Evolutionary conservation across 2,797 vertebrate genomes (phyloP).

Genomic region (Phataginus tricuspis): DNA sequence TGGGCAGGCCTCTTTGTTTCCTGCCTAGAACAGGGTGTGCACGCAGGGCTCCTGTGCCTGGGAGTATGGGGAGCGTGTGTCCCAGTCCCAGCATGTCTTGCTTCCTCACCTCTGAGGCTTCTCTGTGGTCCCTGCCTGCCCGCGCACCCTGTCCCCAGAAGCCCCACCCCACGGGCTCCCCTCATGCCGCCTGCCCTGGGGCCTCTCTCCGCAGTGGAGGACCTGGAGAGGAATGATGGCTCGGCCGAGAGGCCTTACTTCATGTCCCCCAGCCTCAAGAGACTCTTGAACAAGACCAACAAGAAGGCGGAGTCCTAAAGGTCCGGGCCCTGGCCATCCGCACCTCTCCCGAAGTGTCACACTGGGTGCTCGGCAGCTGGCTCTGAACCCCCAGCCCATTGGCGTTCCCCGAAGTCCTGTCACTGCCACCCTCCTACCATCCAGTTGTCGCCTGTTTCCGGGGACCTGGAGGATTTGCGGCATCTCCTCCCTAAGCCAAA

Average conservation of each 20-base stretch:
- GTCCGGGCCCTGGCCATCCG: background rate
- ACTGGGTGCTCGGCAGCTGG: background rate
- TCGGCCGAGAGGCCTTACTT: constrained; percentile 93
- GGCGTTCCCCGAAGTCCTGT: constrained; percentile 1
- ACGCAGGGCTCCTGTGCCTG: background rate
- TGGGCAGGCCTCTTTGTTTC: no score
- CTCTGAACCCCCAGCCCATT: background rate
- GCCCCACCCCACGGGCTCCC: background rate
- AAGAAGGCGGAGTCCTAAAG: constrained; percentile 72
- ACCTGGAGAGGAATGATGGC: constrained; percentile 95
- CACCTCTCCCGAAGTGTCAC: background rate
- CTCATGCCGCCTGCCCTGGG: constrained; percentile 63
- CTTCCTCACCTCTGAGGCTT: constrained; percentile 67
- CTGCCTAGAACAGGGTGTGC: background rate
- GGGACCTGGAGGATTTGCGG: background rate
- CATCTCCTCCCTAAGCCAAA: background rate
- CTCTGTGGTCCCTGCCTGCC: background rate
- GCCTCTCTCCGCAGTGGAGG: constrained; percentile 92
- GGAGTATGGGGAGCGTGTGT: no score
- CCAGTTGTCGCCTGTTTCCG: background rate
- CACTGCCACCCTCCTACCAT: constrained; percentile 40
- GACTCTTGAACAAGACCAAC: constrained; percentile 92
- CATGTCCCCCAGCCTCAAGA: constrained; percentile 92
- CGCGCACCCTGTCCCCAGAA: background rate
- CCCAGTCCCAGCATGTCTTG: background rate